Evolutionary conservation across 1,140 invertebrate genomes (phyloP).

Genomic region (Brachionus koreanus): DNA sequence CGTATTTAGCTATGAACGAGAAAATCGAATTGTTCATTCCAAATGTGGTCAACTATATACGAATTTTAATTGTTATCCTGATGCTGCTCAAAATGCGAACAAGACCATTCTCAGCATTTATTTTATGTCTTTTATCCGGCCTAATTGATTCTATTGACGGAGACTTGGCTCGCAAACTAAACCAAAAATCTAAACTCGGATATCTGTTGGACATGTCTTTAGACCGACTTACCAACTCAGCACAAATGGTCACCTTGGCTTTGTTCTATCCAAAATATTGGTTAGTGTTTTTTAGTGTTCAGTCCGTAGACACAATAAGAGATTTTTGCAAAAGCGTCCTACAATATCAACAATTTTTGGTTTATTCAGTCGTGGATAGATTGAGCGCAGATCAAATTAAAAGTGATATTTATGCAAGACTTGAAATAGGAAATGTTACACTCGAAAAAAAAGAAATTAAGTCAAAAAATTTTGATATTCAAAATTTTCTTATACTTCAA

Average conservation of each 20-base stretch:
- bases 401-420: neutral
- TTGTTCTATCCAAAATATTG: constrained; percentile 10
- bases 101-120: neutral
- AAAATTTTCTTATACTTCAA: neutral
- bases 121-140: neutral
- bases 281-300: neutral
- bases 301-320: neutral
- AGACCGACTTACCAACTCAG: neutral
- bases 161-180: neutral
- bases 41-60: neutral
- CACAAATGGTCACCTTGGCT: neutral
- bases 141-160: constrained; percentile 13
- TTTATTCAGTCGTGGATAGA: neutral
- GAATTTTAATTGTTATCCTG: neutral
- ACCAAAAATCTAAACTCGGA: constrained; percentile 19
- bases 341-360: neutral
- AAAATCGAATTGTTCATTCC: neutral
- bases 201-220: neutral
- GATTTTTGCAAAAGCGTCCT: neutral
- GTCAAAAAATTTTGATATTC: neutral
- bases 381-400: neutral
- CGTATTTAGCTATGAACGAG: neutral
- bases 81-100: constrained; percentile 8
- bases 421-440: neutral
- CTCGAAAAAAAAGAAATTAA: neutral